A percentile compares a stretch with the other conserved stretches of the same genome.
phyloP scores from a whole-genome alignment of 30 jellyfish, hydroid and myxozoan genomes.

The Pelagia noctiluca region DNA sequence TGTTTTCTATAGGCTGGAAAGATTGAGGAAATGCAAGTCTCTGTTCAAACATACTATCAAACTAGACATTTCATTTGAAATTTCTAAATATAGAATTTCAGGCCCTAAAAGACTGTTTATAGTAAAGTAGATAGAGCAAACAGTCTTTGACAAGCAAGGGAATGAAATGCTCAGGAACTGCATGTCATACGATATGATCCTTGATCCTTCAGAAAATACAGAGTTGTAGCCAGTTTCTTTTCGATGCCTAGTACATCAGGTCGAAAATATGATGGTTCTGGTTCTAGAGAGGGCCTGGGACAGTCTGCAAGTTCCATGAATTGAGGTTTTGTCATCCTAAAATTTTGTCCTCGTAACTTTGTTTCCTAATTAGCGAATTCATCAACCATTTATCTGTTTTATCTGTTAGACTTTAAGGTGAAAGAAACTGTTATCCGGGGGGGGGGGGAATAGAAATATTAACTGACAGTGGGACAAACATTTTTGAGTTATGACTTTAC shows the following conservation, averaged over 20 bases:
- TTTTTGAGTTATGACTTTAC: neutral
- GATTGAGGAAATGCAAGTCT: conserved; percentile 29
- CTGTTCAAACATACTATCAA: neutral
- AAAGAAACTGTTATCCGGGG: neutral
- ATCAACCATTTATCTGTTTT: neutral
- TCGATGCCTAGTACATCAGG: neutral
- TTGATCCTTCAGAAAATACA: neutral
- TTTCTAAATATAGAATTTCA: neutral
- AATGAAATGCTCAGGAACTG: neutral
- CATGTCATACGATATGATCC: neutral
- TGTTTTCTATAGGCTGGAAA: conserved; percentile 18
- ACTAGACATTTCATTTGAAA: neutral
- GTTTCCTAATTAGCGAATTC: neutral
- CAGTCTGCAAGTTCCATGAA: conserved; percentile 2
- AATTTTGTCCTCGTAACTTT: neutral
- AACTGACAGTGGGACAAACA: neutral
- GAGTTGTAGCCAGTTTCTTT: conserved; percentile 2
- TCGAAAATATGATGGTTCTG: conserved; percentile 1
- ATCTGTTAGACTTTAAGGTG: neutral
- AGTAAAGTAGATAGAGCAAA: neutral
- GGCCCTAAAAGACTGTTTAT: neutral
- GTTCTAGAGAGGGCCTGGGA: neutral
- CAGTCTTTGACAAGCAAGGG: conserved; percentile 1
- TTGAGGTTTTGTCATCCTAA: neutral
- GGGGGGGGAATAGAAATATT: neutral